phyloP scores from a whole-genome alignment of 2,888 invertebrate species.

The Aporophyla nigra region DNA sequence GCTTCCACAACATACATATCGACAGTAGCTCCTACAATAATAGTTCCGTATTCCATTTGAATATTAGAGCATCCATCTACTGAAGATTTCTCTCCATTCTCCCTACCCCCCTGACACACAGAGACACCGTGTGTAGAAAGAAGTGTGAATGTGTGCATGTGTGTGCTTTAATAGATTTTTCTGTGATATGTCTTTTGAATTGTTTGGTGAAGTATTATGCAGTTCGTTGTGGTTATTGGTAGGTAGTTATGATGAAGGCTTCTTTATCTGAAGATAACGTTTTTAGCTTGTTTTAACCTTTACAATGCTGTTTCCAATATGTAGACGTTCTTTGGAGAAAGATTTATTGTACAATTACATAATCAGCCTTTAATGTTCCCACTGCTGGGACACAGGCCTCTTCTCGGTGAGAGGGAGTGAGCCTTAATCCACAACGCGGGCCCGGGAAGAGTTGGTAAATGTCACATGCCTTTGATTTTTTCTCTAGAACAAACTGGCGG shows the following conservation, averaged over 20 bases:
- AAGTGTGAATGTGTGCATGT: slow-evolving; percentile 55
- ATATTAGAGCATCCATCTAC: slow-evolving; percentile 91
- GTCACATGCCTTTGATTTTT: too few species aligned
- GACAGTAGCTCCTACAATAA: slow-evolving; percentile 91
- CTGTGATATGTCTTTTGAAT: slow-evolving; percentile 59
- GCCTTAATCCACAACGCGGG: too few species aligned
- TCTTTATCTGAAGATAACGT: background rate
- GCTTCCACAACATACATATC: slow-evolving; percentile 78
- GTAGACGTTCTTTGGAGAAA: background rate
- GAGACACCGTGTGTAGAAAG: slow-evolving; percentile 61
- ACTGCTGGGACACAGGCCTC: too few species aligned
- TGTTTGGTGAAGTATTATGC: slow-evolving; percentile 49
- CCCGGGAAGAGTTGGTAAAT: too few species aligned
- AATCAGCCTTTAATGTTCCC: too few species aligned
- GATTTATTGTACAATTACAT: too few species aligned
- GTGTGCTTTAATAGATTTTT: slow-evolving; percentile 69
- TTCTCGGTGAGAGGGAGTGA: too few species aligned
- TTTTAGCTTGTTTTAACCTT: background rate
- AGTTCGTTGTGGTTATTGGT: slow-evolving; percentile 32
- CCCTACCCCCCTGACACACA: slow-evolving; percentile 69
- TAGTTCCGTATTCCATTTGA: slow-evolving; percentile 91
- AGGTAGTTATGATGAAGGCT: background rate
- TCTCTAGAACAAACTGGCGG: too few species aligned
- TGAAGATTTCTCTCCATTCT: slow-evolving; percentile 85
- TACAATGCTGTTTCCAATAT: background rate